Percentiles rank a stretch among this genome's conserved stretches.
Conservation (phyloP, 2,113 vertebrate genomes). For the Harpagus bidentatus region DNA sequence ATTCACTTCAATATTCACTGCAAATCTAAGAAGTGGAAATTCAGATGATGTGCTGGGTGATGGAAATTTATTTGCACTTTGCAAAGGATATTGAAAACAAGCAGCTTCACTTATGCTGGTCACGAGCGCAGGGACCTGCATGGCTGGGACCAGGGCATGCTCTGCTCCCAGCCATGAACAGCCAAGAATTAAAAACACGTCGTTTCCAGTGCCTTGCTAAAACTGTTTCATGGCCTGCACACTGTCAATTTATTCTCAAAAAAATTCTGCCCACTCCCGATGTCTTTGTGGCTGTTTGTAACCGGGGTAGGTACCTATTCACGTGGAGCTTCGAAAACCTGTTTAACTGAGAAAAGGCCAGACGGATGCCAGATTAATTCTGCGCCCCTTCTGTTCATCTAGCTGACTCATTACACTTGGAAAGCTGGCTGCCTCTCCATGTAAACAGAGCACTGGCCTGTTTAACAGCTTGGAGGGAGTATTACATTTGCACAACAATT, state of each 20-base stretch:
- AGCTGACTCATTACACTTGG: conserved; percentile 66
- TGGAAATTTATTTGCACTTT: background rate
- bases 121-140: background rate
- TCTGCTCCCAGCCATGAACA: rapidly evolving
- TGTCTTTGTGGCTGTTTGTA: background rate
- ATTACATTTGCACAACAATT: conserved; percentile 59
- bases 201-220: background rate
- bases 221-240: background rate
- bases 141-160: rapidly evolving
- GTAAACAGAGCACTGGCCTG: conserved; percentile 53
- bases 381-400: conserved; percentile 49
- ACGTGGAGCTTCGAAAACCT: conserved; percentile 40
- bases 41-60: background rate
- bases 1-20: background rate
- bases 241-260: background rate
- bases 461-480: conserved; percentile 26
- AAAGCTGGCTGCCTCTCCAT: conserved; percentile 55
- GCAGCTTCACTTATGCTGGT: background rate
- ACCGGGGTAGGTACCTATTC: background rate
- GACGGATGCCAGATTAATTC: conserved; percentile 59
- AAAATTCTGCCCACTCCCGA: background rate
- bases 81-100: background rate
- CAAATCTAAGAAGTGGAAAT: background rate
- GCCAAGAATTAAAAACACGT: background rate
- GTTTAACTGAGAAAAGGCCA: conserved; percentile 50